These are phyloP conservation scores for Rhabdophis nuchalis DNA, from an alignment of 2,797 vertebrate genomes.

Conservation along the genomic window DNA sequence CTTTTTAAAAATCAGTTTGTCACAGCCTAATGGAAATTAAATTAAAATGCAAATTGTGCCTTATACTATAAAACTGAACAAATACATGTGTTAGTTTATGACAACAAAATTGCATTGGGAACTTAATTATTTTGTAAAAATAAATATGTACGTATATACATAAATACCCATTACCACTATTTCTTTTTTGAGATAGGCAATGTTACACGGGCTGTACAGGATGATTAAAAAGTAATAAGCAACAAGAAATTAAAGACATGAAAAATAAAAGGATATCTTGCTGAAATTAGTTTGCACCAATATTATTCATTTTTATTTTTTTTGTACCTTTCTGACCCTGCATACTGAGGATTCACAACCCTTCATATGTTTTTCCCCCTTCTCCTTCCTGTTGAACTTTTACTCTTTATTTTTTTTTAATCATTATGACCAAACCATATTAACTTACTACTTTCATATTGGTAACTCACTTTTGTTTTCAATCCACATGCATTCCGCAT, in stretches of 20 bases:
- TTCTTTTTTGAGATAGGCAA: background rate
- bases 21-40: background rate
- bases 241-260: background rate
- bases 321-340: background rate
- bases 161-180: background rate
- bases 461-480: background rate
- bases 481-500: background rate
- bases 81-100: background rate
- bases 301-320: background rate
- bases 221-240: background rate
- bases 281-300: background rate
- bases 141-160: background rate
- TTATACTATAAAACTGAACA: background rate
- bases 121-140: background rate
- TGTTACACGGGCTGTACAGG: background rate
- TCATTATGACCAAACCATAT: background rate
- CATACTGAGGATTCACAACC: background rate
- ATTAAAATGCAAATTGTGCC: background rate
- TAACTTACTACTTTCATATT: background rate
- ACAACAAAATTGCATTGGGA: background rate
- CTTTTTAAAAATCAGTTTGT: background rate
- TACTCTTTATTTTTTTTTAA: background rate
- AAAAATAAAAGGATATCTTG: background rate
- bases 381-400: background rate
- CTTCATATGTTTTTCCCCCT: background rate